Evolutionary conservation across 1,140 invertebrate species (phyloP), one percentile per base, ranked within the genome.

Genomic region (Drosophila mauritiana): DNA sequence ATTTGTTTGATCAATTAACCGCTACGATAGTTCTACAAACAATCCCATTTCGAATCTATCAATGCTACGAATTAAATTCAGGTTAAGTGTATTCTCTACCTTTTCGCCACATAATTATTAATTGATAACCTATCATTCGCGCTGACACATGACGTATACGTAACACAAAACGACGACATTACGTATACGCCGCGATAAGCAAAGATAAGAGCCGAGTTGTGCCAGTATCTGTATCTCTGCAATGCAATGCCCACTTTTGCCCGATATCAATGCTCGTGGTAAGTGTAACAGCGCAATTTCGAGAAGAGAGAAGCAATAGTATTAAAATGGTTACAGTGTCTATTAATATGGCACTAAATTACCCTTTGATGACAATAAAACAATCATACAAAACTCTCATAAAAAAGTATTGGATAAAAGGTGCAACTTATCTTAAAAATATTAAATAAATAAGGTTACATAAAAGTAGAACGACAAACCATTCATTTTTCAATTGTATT

Each of bases 171-270:
- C 63, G 56, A 67, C 49, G 45, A 46, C 57, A 86, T 81, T 86
- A 86, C 82, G 82, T 85, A 86, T 86, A 81, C 78, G 78, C 69
- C 22, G 46, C 46, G 82, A 86, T 78, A 81, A 75, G 55, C 42
- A 42, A 34, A 73, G 55, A 73, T 37, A 69, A 69, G 61, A 46
- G 40, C 8, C 39, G 7, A 11, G 43, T 17, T 54, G 49, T 48
- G 48, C 51, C 43, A 55, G 55, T 70, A 37, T 34, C 48, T 51
- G 55, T 70, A 37, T 34, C 48, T 51, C 48, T 11, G 48, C 73
- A 68, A 62, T 63, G 73, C 65, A 67, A 56, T 57, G 37, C 22
- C 52, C 58, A 46, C 42, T 27, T 25, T 25, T 27, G 12, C 6
- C 22, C 46, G 43, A 20, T 54, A 56, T 46, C 20, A 55, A 73